These are phyloP conservation scores for Pipistrellus pipistrellus DNA, from an alignment of 2,797 vertebrate genomes.

Conservation along the genomic window DNA sequence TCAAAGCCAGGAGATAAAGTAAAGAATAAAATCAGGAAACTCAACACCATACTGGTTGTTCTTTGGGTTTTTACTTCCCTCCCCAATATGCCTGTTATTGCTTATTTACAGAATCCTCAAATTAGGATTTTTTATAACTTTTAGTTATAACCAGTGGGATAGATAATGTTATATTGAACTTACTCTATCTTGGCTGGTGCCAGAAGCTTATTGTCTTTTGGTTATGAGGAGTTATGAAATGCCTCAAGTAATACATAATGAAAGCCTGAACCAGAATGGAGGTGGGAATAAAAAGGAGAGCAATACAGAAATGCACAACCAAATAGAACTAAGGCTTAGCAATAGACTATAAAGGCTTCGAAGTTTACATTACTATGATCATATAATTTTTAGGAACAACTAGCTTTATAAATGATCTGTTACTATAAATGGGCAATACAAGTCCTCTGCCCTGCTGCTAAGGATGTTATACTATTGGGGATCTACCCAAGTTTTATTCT, in stretches of 20 bases:
- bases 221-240: not conserved
- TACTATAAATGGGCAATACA: not conserved
- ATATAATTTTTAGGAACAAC: not conserved
- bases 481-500: not conserved
- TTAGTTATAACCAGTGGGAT: not conserved
- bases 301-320: not conserved
- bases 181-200: not conserved
- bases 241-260: not conserved
- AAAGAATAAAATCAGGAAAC: constrained; percentile 6
- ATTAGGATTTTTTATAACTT: not conserved
- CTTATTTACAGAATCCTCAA: constrained; percentile 31
- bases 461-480: not conserved
- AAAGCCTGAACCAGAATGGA: not conserved
- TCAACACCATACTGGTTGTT: not conserved
- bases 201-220: not conserved
- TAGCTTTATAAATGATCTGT: not conserved
- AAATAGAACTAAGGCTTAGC: not conserved
- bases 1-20: constrained; percentile 9
- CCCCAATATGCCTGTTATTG: not conserved
- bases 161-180: not conserved
- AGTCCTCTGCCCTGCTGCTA: not conserved
- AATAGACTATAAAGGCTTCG: not conserved
- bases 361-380: not conserved
- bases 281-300: not conserved
- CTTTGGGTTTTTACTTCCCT: not conserved